Conservation (phyloP, 2,797 vertebrate species). For the Neoniphon sammara region DNA sequence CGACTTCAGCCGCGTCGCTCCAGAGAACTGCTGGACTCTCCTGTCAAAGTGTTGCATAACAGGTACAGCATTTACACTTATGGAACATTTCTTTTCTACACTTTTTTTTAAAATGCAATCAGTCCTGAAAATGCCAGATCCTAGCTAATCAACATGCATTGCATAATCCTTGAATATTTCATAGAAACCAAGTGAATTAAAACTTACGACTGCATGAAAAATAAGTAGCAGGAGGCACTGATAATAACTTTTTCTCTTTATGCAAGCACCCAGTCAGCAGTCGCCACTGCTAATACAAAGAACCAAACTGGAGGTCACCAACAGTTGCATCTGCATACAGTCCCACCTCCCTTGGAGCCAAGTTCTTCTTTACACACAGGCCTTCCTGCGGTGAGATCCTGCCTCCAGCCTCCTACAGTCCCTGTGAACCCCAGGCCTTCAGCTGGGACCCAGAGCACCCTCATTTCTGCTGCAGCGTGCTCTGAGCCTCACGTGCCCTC, state of each 20-base stretch:
- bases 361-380: neutral
- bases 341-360: constrained; percentile 9
- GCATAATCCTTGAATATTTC: neutral
- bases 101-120: neutral
- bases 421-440: constrained; percentile 13
- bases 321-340: neutral
- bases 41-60: constrained; percentile 54
- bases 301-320: constrained; percentile 2
- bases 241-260: neutral
- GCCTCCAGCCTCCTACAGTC: constrained; percentile 11
- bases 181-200: neutral
- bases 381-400: constrained; percentile 1
- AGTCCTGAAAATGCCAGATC: neutral
- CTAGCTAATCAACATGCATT: neutral
- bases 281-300: constrained; percentile 12
- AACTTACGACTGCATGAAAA: neutral
- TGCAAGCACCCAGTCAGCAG: constrained; percentile 18
- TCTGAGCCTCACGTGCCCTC: neutral
- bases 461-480: neutral
- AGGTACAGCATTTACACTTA: constrained; percentile 41
- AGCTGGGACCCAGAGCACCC: constrained; percentile 11
- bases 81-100: too few relatives aligned
- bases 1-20: constrained; percentile 79
- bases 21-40: constrained; percentile 75
- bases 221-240: neutral